These are phyloP conservation scores for Mercenaria mercenaria DNA, from an alignment of 1,140 invertebrate genomes.

Conservation along the genomic window DNA sequence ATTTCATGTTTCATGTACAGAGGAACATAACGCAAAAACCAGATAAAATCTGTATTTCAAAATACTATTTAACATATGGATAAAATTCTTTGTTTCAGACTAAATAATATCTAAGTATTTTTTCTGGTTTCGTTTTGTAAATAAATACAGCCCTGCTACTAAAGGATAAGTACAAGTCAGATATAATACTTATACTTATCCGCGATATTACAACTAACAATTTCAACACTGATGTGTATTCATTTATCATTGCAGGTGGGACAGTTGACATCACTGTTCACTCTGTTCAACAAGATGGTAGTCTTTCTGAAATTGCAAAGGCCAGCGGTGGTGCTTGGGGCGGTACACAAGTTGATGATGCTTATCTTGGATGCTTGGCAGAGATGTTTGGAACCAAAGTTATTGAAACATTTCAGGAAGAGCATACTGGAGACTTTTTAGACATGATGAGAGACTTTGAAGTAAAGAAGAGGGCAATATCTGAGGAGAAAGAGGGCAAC, in stretches of 20 bases:
- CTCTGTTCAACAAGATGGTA: too few relatives aligned
- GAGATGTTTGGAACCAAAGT: neutral
- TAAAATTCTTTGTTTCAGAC: too few relatives aligned
- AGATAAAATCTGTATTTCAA: too few relatives aligned
- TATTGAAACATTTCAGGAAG: neutral
- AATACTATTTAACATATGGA: too few relatives aligned
- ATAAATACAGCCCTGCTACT: neutral
- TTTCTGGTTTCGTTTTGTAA: neutral
- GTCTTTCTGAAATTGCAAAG: neutral
- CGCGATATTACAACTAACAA: too few relatives aligned
- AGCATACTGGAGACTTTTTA: neutral
- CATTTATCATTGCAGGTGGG: slow-evolving; percentile 13
- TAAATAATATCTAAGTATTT: neutral
- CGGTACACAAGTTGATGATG: slow-evolving; percentile 9
- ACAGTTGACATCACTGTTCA: slow-evolving; percentile 29
- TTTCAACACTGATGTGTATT: too few relatives aligned
- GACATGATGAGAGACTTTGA: neutral
- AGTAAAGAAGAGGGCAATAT: neutral
- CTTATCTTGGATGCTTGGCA: neutral
- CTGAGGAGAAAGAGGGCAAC: neutral
- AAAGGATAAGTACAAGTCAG: neutral
- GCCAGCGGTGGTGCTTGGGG: slow-evolving; percentile 34
- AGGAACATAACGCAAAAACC: too few relatives aligned
- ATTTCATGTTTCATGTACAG: too few relatives aligned
- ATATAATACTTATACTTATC: neutral